These are phyloP conservation scores for honey bee (Apis mellifera) DNA, from an alignment of 1,140 invertebrate genomes.

Conservation along the genomic window Amel_HAv3.1 CM009934.2:12835001-12835500, in stretches of 20 bases:
- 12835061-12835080: background rate
- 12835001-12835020: background rate
- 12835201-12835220: slow-evolving; percentile 51
- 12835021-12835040: background rate
- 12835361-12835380: background rate
- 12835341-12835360: too few species aligned
- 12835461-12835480: background rate
- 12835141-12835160: slow-evolving; percentile 40
- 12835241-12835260: slow-evolving; percentile 53
- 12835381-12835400: background rate
- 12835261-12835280: slow-evolving; percentile 50
- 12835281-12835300: slow-evolving; percentile 60
- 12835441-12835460: background rate
- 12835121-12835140: background rate
- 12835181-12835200: slow-evolving; percentile 22
- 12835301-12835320: background rate
- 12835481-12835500: background rate
- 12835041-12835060: background rate
- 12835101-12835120: background rate
- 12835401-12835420: background rate
- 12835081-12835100: background rate
- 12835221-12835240: slow-evolving; percentile 56
- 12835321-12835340: background rate
- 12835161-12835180: slow-evolving; percentile 31
- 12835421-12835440: background rate